Conservation (phyloP, 2,113 vertebrate species). For the Nannobrachium achirus region DNA sequence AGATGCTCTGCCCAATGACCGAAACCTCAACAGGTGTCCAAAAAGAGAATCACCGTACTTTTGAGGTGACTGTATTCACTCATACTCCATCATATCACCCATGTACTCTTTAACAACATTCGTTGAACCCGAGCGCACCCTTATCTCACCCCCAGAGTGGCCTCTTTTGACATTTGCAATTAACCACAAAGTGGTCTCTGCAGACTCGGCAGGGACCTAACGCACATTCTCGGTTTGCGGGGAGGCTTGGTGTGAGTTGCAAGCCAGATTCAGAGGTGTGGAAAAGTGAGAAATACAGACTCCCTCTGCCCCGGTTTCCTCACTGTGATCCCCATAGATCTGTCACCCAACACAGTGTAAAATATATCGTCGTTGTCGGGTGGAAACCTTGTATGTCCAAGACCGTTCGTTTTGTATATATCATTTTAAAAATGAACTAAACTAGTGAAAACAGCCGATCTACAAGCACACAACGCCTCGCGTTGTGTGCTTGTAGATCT, state of each 20-base stretch:
- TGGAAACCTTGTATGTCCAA: too few species aligned
- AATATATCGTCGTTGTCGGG: conserved; percentile 29
- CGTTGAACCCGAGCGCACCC: conserved; percentile 10
- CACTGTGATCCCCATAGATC: conserved; percentile 48
- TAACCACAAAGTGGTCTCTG: conserved; percentile 47
- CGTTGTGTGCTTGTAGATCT: too few species aligned
- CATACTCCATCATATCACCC: neutral
- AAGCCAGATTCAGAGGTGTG: conserved; percentile 48
- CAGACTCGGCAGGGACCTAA: conserved; percentile 23
- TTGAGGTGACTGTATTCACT: neutral
- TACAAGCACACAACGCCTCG: too few species aligned
- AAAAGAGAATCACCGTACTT: conserved; percentile 5
- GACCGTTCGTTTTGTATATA: too few species aligned
- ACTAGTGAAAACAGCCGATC: too few species aligned
- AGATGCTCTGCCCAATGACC: neutral
- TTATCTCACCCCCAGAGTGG: conserved; percentile 42
- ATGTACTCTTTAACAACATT: neutral
- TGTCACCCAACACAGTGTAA: conserved; percentile 46
- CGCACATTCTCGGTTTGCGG: conserved; percentile 5
- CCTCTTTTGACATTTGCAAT: conserved; percentile 56
- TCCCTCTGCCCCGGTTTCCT: conserved; percentile 39
- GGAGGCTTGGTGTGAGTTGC: conserved; percentile 35
- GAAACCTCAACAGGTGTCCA: conserved; percentile 25
- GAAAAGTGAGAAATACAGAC: conserved; percentile 62
- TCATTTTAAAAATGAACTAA: too few species aligned